Evolutionary conservation across 1,140 invertebrate species (phyloP), one percentile per base, ranked within the genome.

Genomic region (Diachasma alloeum): DNA sequence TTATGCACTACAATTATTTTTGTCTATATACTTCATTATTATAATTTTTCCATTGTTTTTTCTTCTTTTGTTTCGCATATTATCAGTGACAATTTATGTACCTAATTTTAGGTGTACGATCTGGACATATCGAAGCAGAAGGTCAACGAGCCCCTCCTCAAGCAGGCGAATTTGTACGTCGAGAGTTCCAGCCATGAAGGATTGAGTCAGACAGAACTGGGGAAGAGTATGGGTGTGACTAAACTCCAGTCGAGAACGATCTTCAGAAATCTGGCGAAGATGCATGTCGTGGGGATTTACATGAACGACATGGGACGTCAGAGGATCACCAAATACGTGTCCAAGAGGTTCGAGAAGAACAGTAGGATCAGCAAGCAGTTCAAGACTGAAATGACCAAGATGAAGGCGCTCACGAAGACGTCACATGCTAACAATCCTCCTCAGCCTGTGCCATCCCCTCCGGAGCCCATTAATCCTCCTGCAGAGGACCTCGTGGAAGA

Each of bases 221-320:
- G 86, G 6, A 81, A 79, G 22, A 71, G 82, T n/a, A 81, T 93
- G 76, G 91, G 91, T 0, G 72, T 91, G 0, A 88, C 90, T 0
- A 91, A 91, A 78, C 81, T 93, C 0, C 90, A 92, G 42, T 83
- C 90, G 1, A 80, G 92, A 19, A 86, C 88, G 1, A 79, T 93
- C 44, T 81, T 90, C 36, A 83, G 91, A 36, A 90, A 91, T 80
- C 79, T 93, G 6, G 79, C 88, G 11, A 90, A 90, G 80, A 76
- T 81, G 6, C 85, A 89, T 37, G 82, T 90, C 37, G 87, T 91
- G 36, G 87, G 88, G 10, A 90, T 86, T 13, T 89, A 91, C 63
- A 90, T 91, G 85, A 87, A 89, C 67, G 92, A 93, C 76, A 83
- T 90, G 10, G 92, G 92, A 3, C 84, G 91, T 36, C 92, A 93